These are phyloP conservation scores for western clawed frog (Xenopus tropicalis) DNA, from an alignment of 2,113 vertebrate genomes.

Conservation along the genomic window DNA sequence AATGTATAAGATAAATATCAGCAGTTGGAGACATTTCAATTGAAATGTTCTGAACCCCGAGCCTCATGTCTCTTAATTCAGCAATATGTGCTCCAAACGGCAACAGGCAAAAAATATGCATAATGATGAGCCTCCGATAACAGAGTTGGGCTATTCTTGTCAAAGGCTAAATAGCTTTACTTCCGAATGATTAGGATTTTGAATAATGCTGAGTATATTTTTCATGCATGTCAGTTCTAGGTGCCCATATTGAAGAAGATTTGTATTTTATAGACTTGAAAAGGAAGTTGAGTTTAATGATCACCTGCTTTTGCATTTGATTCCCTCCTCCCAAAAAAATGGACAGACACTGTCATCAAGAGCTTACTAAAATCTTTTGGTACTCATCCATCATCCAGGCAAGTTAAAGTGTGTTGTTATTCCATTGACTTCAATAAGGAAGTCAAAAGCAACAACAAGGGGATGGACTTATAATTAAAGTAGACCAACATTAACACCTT, in stretches of 20 bases:
- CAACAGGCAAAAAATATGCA: neutral
- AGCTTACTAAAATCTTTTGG: too few relatives aligned
- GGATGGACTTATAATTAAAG: too few relatives aligned
- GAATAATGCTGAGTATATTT: slow-evolving; percentile 31
- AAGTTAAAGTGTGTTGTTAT: too few relatives aligned
- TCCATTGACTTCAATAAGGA: too few relatives aligned
- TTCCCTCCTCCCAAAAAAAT: too few relatives aligned
- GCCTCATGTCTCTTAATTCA: slow-evolving; percentile 42
- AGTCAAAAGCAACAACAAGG: too few relatives aligned
- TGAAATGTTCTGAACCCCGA: slow-evolving; percentile 34
- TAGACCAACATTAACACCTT: too few relatives aligned
- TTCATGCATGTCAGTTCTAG: neutral
- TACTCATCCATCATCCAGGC: too few relatives aligned
- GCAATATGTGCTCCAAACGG: slow-evolving; percentile 24
- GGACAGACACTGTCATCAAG: too few relatives aligned
- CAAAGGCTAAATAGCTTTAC: slow-evolving; percentile 19
- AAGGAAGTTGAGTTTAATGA: too few relatives aligned
- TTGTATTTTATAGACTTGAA: too few relatives aligned
- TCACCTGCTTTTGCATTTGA: too few relatives aligned
- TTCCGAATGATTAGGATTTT: slow-evolving; percentile 10
- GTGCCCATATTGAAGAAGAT: neutral
- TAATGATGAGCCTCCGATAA: slow-evolving; percentile 4
- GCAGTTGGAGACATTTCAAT: slow-evolving; percentile 34
- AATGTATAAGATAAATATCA: slow-evolving; percentile 16
- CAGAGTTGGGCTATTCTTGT: slow-evolving; percentile 10